A percentile compares a stretch with the other conserved stretches of the same genome.
Conservation (phyloP, 1,140 invertebrate species). For the Plutomurus gul region DNA sequence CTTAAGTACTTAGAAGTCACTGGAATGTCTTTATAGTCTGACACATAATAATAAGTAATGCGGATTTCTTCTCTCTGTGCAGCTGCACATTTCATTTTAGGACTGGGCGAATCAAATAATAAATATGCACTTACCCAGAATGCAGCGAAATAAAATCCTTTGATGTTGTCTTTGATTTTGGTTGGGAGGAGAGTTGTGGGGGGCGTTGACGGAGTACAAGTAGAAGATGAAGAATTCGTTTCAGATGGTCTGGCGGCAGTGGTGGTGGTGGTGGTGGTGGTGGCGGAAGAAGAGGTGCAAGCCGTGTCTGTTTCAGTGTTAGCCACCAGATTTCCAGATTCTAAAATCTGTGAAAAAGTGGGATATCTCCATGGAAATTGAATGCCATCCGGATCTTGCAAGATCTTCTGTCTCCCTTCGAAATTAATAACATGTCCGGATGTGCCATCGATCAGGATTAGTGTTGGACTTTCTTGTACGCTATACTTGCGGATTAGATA, state of each 20-base stretch:
- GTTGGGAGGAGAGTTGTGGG: slow-evolving; percentile 52
- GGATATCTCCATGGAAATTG: slow-evolving; percentile 75
- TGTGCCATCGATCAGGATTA: slow-evolving; percentile 71
- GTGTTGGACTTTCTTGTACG: slow-evolving; percentile 73
- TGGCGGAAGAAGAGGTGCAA: slow-evolving; percentile 55
- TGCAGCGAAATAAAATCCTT: neutral
- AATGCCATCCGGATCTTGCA: slow-evolving; percentile 68
- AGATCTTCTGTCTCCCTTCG: slow-evolving; percentile 69
- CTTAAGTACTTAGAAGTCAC: too few species aligned
- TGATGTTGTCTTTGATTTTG: slow-evolving; percentile 63
- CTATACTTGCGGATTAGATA: slow-evolving; percentile 71
- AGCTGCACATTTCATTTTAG: neutral
- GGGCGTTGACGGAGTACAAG: neutral
- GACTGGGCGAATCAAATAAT: neutral
- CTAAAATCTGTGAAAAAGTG: slow-evolving; percentile 63
- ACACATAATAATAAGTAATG: too few species aligned
- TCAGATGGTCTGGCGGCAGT: too few species aligned
- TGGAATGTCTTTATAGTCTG: too few species aligned
- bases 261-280: neutral
- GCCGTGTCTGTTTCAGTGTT: slow-evolving; percentile 63
- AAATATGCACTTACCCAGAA: neutral
- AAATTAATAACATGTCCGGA: slow-evolving; percentile 66
- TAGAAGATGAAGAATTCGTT: neutral
- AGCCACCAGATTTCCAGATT: slow-evolving; percentile 66
- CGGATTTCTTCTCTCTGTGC: neutral